Evolutionary conservation across 2,888 invertebrate genomes (phyloP).

Genomic region (Habroteleia sp.): DNA sequence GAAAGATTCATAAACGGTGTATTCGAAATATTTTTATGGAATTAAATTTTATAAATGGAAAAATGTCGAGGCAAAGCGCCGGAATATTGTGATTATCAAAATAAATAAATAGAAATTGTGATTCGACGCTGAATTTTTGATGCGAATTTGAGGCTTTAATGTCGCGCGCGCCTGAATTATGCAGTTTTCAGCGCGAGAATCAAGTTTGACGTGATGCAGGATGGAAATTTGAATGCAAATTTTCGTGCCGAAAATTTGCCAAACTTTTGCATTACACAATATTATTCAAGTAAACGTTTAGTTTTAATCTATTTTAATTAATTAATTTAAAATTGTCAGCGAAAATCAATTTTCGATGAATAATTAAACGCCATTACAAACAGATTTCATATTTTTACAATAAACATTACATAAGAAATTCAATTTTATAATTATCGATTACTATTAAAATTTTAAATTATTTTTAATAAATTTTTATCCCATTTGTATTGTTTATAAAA

Average conservation of each 20-base stretch:
- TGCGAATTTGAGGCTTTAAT: conserved; percentile 36
- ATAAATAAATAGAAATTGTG: conserved; percentile 44
- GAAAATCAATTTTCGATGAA: not conserved
- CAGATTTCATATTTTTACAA: no score
- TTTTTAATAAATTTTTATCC: no score
- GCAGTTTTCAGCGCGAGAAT: conserved; percentile 26
- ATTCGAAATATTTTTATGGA: conserved; percentile 40
- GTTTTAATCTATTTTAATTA: not conserved
- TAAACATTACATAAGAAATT: no score
- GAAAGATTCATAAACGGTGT: conserved; percentile 40
- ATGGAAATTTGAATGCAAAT: conserved; percentile 9
- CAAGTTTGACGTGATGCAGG: conserved; percentile 27
- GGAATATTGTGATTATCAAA: conserved; percentile 49
- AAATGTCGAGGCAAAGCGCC: conserved; percentile 22
- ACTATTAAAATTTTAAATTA: no score
- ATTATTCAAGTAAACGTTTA: no score
- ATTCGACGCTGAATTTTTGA: conserved; percentile 27
- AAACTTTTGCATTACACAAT: no score
- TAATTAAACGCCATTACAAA: not conserved
- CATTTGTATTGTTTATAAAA: no score
- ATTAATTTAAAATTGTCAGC: not conserved
- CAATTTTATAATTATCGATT: no score
- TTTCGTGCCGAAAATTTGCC: conserved; percentile 3
- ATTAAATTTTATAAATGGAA: conserved; percentile 48
- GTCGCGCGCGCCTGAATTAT: conserved; percentile 37